These are phyloP conservation scores for Lepus oiostolus DNA, from an alignment of 2,797 vertebrate genomes.

Conservation along the genomic window DNA sequence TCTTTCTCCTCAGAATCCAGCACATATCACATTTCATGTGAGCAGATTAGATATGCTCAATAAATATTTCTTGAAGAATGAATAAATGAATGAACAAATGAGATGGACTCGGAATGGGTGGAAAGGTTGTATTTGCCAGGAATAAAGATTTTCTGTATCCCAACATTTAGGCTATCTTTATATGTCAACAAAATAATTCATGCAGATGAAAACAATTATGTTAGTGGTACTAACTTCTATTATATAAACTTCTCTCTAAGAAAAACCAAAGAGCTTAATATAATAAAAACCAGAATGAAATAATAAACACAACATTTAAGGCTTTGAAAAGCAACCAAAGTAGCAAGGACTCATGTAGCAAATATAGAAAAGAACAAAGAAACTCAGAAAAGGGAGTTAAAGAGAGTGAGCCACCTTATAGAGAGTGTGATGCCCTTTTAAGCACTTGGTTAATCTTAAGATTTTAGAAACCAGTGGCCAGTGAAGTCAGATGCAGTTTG, in stretches of 20 bases:
- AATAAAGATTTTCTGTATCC: not conserved
- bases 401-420: not conserved
- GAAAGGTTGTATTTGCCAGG: not conserved
- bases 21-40: conserved; percentile 9
- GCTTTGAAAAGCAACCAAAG: not conserved
- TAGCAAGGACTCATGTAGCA: not conserved
- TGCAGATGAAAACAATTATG: conserved; percentile 42
- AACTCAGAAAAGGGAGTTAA: not conserved
- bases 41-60: not conserved
- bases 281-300: not conserved
- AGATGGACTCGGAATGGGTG: not conserved
- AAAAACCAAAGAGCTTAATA: not conserved
- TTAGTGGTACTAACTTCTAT: not conserved
- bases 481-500: not conserved
- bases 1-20: not conserved
- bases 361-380: not conserved
- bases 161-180: conserved; percentile 41
- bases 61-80: not conserved
- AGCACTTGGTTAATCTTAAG: not conserved
- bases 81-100: conserved; percentile 10
- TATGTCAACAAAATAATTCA: conserved; percentile 38
- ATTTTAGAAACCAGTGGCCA: not conserved
- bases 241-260: not conserved
- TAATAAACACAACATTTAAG: not conserved
- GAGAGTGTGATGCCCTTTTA: not conserved